Conservation (phyloP, 2,797 vertebrate species). For the Xenops minutus region DNA sequence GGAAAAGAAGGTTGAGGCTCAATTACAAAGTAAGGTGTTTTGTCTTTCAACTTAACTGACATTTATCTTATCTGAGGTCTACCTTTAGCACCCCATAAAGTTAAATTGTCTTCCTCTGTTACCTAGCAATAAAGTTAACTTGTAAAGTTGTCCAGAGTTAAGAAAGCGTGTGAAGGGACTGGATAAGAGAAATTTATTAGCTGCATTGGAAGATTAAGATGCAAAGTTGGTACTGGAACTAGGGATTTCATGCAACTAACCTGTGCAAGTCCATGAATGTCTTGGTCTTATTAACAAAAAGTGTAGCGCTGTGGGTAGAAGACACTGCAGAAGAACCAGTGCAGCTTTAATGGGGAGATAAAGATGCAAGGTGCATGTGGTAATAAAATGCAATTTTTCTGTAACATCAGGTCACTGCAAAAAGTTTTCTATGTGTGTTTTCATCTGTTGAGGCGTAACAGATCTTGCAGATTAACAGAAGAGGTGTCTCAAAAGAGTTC, state of each 20-base stretch:
- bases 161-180: neutral
- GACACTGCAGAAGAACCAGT: neutral
- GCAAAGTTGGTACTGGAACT: neutral
- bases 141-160: neutral
- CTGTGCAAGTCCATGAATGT: neutral
- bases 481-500: neutral
- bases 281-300: neutral
- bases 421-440: neutral
- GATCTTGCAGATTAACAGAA: neutral
- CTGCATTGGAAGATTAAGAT: neutral
- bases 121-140: neutral
- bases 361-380: neutral
- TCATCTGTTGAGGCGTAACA: neutral
- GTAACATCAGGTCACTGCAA: neutral
- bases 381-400: neutral
- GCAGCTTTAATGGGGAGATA: neutral
- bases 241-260: neutral
- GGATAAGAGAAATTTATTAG: neutral
- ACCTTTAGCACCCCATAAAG: neutral
- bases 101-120: neutral
- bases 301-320: neutral
- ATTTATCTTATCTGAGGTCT: neutral
- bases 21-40: constrained; percentile 77
- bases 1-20: constrained; percentile 73
- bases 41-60: neutral